Evolutionary conservation across 2,113 vertebrate genomes (phyloP).

Genomic region (Trematocara variabile): DNA sequence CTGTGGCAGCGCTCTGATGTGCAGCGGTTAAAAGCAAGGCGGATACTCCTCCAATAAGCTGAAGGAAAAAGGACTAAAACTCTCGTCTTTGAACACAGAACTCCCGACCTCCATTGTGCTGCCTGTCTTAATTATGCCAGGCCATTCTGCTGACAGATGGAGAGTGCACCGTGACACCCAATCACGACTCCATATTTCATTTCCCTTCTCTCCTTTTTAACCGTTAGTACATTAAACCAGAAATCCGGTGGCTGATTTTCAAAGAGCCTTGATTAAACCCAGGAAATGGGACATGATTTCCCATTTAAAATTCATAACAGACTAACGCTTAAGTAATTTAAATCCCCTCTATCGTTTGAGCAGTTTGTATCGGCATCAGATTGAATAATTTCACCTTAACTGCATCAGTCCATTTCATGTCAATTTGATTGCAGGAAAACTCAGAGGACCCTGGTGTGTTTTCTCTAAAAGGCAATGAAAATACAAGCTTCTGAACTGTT

Average conservation of each 20-base stretch:
- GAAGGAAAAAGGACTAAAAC: not conserved
- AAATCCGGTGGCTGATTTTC: conserved; percentile 56
- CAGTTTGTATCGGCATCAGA: conserved; percentile 37
- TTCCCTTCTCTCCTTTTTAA: conserved; percentile 33
- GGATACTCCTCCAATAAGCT: not conserved
- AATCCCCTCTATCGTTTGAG: conserved; percentile 37
- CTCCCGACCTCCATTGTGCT: conserved; percentile 24
- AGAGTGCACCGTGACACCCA: conserved; percentile 25
- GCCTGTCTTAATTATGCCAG: conserved; percentile 51
- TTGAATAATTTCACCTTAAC: conserved; percentile 51
- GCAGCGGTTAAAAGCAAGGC: not conserved
- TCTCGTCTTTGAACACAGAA: conserved; percentile 27
- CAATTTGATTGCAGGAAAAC: conserved; percentile 14
- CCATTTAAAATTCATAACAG: conserved; percentile 60
- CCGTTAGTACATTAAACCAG: conserved; percentile 50
- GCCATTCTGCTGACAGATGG: conserved; percentile 53
- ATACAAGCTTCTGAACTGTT: not conserved
- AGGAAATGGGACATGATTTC: conserved; percentile 61
- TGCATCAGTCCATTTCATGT: conserved; percentile 39
- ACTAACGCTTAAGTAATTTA: conserved; percentile 58
- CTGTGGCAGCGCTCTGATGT: conserved; percentile 6
- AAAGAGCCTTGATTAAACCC: conserved; percentile 66
- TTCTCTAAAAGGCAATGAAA: conserved; percentile 15
- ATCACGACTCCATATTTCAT: conserved; percentile 51
- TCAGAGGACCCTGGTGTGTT: not conserved